Percentiles rank a stretch among this genome's conserved stretches.
Conservation (phyloP, 2,888 invertebrate genomes). For the Meiosimyza platycephala region DNA sequence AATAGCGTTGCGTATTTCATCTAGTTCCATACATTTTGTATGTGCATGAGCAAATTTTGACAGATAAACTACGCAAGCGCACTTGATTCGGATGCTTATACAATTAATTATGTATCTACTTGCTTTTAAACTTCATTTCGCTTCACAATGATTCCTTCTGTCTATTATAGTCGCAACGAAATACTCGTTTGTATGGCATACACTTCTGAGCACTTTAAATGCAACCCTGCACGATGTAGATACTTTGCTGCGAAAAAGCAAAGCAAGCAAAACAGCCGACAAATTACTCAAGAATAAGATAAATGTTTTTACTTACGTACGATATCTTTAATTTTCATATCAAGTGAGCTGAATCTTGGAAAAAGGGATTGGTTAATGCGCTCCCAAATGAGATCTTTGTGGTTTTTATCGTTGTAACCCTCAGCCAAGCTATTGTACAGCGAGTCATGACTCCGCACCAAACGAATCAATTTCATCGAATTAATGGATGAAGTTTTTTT, state of each 20-base stretch:
- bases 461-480: constrained; percentile 44
- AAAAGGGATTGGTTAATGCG: constrained; percentile 42
- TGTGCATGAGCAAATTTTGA: no score
- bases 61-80: no score
- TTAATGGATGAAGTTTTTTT: constrained; percentile 43
- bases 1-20: no score
- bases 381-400: constrained; percentile 48
- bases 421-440: constrained; percentile 45
- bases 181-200: no score
- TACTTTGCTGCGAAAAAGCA: background rate
- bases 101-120: no score
- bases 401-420: constrained; percentile 41
- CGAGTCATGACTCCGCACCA: constrained; percentile 43
- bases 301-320: constrained; percentile 43
- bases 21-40: no score
- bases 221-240: background rate
- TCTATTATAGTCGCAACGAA: no score
- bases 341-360: constrained; percentile 39
- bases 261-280: background rate
- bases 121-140: no score
- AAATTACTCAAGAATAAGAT: background rate
- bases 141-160: no score
- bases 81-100: no score
- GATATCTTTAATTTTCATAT: constrained; percentile 33
- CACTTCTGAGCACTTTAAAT: no score